Percentiles rank a stretch among this genome's conserved stretches.
phyloP scores from a whole-genome alignment of 2,888 invertebrate species.

The Margaritifera margaritifera region DNA sequence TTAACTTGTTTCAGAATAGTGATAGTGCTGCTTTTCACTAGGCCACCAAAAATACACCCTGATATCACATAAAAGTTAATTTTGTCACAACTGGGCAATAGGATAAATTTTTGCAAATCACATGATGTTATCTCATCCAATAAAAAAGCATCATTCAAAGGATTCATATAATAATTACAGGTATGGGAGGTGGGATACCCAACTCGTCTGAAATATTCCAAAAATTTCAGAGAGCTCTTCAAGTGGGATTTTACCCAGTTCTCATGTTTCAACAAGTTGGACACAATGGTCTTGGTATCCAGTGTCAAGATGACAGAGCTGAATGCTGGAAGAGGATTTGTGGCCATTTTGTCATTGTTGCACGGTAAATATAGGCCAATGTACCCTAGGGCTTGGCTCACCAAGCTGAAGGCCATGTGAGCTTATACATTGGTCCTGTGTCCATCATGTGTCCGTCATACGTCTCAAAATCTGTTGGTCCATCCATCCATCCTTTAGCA shows the following conservation, averaged over 20 bases:
- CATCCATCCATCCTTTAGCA: background rate
- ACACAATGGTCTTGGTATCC: constrained; percentile 54
- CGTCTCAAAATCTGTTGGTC: background rate
- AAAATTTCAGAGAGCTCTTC: constrained; percentile 46
- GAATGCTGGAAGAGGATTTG: constrained; percentile 52
- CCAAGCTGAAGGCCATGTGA: background rate
- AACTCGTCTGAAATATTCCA: constrained; percentile 46
- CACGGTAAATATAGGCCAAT: constrained; percentile 32
- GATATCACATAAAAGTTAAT: too few relatives aligned
- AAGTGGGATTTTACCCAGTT: constrained; percentile 60
- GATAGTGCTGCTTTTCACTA: too few relatives aligned
- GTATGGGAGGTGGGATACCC: constrained; percentile 55
- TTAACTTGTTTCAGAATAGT: too few relatives aligned
- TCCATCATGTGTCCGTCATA: background rate
- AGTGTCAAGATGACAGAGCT: constrained; percentile 49
- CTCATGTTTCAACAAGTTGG: constrained; percentile 54
- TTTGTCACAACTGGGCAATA: too few relatives aligned
- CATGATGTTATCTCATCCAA: too few relatives aligned
- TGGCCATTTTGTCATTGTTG: constrained; percentile 50
- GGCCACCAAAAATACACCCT: too few relatives aligned
- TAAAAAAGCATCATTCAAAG: too few relatives aligned
- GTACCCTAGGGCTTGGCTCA: background rate
- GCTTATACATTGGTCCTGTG: background rate
- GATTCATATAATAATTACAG: constrained; percentile 19
- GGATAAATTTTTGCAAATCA: too few relatives aligned